phyloP scores from a whole-genome alignment of 2,797 vertebrate species.

The Pteropus rufus region DNA sequence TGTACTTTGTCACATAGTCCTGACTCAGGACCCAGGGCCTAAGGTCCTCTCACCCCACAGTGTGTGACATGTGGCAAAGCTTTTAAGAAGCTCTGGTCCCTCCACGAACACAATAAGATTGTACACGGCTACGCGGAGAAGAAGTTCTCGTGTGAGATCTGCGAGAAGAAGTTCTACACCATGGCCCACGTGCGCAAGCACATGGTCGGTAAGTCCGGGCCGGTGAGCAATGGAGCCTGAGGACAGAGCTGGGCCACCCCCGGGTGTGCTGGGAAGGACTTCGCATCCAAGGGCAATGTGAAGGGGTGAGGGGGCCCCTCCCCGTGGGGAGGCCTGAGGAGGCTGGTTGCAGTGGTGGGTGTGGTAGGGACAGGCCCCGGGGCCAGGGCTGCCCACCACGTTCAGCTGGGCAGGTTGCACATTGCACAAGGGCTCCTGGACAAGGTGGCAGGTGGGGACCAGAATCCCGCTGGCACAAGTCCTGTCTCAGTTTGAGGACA shows the following conservation, averaged over 20 bases:
- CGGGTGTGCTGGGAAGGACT: not conserved
- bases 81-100: constrained; percentile 99
- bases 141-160: constrained; percentile 99
- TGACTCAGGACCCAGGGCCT: not conserved
- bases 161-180: constrained; percentile 99
- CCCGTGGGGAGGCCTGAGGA: not conserved
- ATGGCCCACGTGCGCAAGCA: constrained; percentile 99
- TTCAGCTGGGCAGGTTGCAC: not conserved
- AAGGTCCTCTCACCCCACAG: constrained; percentile 77
- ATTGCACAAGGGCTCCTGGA: not conserved
- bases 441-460: not conserved
- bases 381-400: not conserved
- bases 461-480: not conserved
- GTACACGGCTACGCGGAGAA: constrained; percentile 98
- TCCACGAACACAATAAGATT: constrained; percentile 98
- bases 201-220: constrained; percentile 95
- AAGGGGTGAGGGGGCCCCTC: not conserved
- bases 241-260: not conserved
- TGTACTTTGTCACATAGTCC: not conserved
- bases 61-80: constrained; percentile 95
- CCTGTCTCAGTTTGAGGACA: not conserved
- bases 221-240: fast-evolving
- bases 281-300: not conserved
- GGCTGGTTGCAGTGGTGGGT: not conserved
- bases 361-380: not conserved